These are phyloP conservation scores for Luperina nickerlii DNA, from an alignment of 2,888 invertebrate genomes.

Conservation along the genomic window DNA sequence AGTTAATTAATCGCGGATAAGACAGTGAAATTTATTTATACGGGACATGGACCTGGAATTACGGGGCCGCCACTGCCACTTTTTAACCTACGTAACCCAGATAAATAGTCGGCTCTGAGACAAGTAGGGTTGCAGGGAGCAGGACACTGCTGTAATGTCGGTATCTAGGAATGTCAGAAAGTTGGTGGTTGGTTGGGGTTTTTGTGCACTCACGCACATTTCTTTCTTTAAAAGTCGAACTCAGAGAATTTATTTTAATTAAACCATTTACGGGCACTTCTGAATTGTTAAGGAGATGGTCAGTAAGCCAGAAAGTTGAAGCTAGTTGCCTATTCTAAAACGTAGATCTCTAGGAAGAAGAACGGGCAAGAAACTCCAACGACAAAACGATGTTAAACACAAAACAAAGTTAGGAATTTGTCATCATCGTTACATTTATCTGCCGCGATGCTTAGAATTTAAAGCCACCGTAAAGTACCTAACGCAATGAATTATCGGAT, in stretches of 20 bases:
- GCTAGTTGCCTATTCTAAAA: background rate
- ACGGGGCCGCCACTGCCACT: conserved; percentile 53
- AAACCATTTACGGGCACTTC: background rate
- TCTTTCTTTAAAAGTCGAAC: background rate
- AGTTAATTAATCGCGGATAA: conserved; percentile 77
- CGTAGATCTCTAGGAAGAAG: background rate
- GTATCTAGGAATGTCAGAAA: background rate
- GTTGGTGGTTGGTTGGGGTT: background rate
- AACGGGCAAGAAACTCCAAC: background rate
- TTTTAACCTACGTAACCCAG: conserved; percentile 76
- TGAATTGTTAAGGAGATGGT: background rate
- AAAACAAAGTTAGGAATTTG: background rate
- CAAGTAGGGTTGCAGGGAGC: conserved; percentile 51
- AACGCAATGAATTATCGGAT: too few relatives aligned
- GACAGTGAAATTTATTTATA: conserved; percentile 77
- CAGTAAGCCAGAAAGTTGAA: background rate
- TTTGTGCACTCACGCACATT: background rate
- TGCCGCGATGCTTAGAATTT: background rate
- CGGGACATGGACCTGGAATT: conserved; percentile 55
- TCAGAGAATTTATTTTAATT: background rate
- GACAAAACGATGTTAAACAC: background rate
- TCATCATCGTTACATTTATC: background rate
- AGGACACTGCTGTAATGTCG: background rate
- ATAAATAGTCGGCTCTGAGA: conserved; percentile 73
- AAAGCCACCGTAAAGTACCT: too few relatives aligned